Evolutionary conservation across 2,888 invertebrate genomes (phyloP).

Genomic region (Trichacis sp.): DNA sequence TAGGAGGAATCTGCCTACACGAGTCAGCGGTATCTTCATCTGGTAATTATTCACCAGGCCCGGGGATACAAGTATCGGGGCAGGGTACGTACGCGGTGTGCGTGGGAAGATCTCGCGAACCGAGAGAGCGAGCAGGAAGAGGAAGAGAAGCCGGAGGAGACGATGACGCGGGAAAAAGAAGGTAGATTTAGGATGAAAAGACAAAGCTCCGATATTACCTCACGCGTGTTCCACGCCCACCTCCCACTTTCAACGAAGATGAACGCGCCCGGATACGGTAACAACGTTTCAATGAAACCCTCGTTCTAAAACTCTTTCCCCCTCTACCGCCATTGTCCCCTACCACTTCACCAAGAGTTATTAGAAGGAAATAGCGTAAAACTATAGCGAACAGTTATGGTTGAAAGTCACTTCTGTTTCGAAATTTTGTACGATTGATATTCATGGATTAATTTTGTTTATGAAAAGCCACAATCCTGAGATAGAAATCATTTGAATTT

Average conservation of each 20-base stretch:
- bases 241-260: constrained; percentile 41
- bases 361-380: too few relatives aligned
- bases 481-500: too few relatives aligned
- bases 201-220: constrained; percentile 44
- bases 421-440: too few relatives aligned
- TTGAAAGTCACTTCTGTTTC: too few relatives aligned
- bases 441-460: too few relatives aligned
- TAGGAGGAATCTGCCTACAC: constrained; percentile 50
- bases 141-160: constrained; percentile 45
- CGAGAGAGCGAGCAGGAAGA: constrained; percentile 38
- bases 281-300: constrained; percentile 27
- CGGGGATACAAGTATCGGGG: constrained; percentile 46
- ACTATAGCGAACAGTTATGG: too few relatives aligned
- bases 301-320: too few relatives aligned
- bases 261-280: constrained; percentile 33
- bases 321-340: too few relatives aligned
- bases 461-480: too few relatives aligned
- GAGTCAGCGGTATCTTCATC: constrained; percentile 60
- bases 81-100: constrained; percentile 50
- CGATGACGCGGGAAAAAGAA: constrained; percentile 34
- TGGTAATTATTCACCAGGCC: constrained; percentile 60
- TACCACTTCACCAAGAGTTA: too few relatives aligned
- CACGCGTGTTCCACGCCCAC: constrained; percentile 42
- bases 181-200: constrained; percentile 44
- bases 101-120: constrained; percentile 58